phyloP scores from a whole-genome alignment of 1,140 invertebrate species.

The Pogonomyrmex californicus region DNA sequence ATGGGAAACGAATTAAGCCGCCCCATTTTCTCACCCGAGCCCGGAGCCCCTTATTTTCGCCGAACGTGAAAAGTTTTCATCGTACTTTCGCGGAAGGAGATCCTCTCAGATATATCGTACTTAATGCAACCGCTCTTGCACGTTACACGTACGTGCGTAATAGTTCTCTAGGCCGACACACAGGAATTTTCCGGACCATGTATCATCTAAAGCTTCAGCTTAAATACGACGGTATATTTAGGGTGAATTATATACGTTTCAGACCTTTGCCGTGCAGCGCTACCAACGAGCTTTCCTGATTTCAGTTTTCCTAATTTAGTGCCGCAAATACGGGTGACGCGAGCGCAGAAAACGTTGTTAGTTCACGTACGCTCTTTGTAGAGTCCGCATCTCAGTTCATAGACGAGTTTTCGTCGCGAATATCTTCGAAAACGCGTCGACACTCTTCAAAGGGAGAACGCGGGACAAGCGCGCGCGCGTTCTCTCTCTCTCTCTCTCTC shows the following conservation, averaged over 20 bases:
- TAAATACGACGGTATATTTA: constrained; percentile 29
- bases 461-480: constrained; percentile 6
- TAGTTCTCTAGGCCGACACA: constrained; percentile 9
- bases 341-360: constrained; percentile 18
- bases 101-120: constrained; percentile 42
- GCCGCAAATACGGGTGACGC: background rate
- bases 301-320: constrained; percentile 32
- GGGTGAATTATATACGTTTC: constrained; percentile 24
- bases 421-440: constrained; percentile 27
- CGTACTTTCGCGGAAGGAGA: constrained; percentile 37
- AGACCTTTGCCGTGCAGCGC: background rate
- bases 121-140: constrained; percentile 45
- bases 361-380: constrained; percentile 21
- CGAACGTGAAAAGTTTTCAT: constrained; percentile 65
- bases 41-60: constrained; percentile 46
- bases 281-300: constrained; percentile 35
- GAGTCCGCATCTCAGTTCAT: background rate
- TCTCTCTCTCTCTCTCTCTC: background rate
- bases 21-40: constrained; percentile 52
- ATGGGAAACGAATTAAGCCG: constrained; percentile 69
- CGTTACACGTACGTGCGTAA: constrained; percentile 40
- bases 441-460: constrained; percentile 34
- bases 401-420: constrained; percentile 28
- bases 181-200: constrained; percentile 28
- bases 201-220: constrained; percentile 26